Percentiles rank a stretch among this genome's conserved stretches.
Conservation (phyloP, 2,888 invertebrate species). For the Acheta domesticus region DNA sequence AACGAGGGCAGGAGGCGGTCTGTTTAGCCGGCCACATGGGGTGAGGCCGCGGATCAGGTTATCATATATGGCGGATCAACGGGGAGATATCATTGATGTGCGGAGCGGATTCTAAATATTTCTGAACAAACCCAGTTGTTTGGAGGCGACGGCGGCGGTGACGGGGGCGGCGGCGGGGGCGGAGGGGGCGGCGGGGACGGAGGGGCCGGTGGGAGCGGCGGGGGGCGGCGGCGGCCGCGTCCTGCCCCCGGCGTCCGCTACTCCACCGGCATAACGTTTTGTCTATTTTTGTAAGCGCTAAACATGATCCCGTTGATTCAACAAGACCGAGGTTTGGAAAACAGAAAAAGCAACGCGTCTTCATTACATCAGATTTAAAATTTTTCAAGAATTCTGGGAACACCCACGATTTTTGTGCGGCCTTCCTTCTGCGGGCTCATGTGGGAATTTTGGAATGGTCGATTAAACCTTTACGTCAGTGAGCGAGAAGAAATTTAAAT, state of each 20-base stretch:
- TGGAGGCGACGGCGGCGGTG: background rate
- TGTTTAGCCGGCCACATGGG: slow-evolving; percentile 1
- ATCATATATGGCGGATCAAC: slow-evolving; percentile 9
- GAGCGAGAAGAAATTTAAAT: too few relatives aligned
- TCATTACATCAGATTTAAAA: slow-evolving; percentile 11
- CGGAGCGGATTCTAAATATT: background rate
- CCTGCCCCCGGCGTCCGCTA: background rate
- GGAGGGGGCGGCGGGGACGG: background rate
- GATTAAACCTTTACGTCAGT: too few relatives aligned
- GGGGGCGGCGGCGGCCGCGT: background rate
- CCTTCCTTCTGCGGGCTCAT: background rate
- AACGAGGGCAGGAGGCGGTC: background rate
- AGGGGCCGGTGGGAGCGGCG: background rate
- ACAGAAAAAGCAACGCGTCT: slow-evolving; percentile 18
- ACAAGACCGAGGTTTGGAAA: background rate
- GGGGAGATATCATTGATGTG: slow-evolving; percentile 7
- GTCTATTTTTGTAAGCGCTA: slow-evolving; percentile 18
- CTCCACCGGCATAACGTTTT: slow-evolving; percentile 3
- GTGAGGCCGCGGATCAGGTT: background rate
- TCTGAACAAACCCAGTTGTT: slow-evolving; percentile 18
- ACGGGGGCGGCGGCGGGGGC: background rate
- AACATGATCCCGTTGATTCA: slow-evolving; percentile 18
- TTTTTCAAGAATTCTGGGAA: background rate
- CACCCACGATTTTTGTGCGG: slow-evolving; percentile 5
- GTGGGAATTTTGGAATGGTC: too few relatives aligned